Evolutionary conservation across 1,140 invertebrate species (phyloP).

Genomic region (Drosophila kikkawai): DNA sequence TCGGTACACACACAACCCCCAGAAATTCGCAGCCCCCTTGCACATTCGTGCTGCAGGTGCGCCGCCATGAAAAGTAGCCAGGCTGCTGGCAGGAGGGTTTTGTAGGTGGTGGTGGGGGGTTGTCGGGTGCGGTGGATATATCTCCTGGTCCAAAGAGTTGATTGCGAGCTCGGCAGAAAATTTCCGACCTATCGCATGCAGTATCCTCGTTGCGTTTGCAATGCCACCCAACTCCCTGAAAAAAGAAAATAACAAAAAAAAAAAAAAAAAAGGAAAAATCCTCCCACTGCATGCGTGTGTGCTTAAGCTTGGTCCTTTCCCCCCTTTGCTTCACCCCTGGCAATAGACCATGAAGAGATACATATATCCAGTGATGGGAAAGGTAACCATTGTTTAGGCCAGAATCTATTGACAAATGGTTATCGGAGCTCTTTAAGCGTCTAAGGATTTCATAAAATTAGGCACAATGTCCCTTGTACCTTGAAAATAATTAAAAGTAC

Average conservation of each 20-base stretch:
- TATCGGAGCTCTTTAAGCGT: neutral
- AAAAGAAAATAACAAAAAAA: neutral
- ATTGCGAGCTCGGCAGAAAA: slow-evolving; percentile 69
- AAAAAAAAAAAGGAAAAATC: slow-evolving; percentile 24
- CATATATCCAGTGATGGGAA: slow-evolving; percentile 10
- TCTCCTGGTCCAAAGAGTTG: slow-evolving; percentile 55
- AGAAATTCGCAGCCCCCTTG: slow-evolving; percentile 48
- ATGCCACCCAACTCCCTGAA: slow-evolving; percentile 35
- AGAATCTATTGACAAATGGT: neutral
- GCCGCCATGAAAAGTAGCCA: slow-evolving; percentile 25
- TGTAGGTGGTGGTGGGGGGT: neutral
- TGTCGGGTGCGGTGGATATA: slow-evolving; percentile 18
- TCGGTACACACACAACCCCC: slow-evolving; percentile 32
- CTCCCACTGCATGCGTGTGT: slow-evolving; percentile 27
- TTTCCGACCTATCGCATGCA: slow-evolving; percentile 83
- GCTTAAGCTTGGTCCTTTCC: slow-evolving; percentile 15
- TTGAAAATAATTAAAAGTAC: neutral
- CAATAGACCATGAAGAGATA: slow-evolving; percentile 3
- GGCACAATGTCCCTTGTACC: too few relatives aligned
- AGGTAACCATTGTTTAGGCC: neutral
- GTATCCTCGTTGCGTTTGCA: slow-evolving; percentile 76
- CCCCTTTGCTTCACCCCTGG: neutral
- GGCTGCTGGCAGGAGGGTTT: neutral
- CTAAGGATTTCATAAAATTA: neutral
- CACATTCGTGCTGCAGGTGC: slow-evolving; percentile 76